A percentile compares a stretch with the other conserved stretches of the same genome.
phyloP scores from a whole-genome alignment of 2,888 invertebrate species.

The Scaptodrosophila latifasciaeformis region DNA sequence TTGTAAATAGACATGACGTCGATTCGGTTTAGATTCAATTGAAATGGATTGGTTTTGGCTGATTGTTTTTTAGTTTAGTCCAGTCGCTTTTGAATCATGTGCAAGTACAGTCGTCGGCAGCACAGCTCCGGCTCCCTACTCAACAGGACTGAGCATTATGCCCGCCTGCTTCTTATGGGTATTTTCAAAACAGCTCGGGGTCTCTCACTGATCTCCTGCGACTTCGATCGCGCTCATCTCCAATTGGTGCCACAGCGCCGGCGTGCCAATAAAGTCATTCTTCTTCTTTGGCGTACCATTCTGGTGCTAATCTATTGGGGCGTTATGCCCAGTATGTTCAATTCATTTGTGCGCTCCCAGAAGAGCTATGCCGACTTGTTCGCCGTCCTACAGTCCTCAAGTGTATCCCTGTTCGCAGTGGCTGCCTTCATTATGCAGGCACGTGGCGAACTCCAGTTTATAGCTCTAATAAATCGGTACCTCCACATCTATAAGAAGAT shows the following conservation, averaged over 20 bases:
- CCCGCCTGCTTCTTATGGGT: slow-evolving; percentile 36
- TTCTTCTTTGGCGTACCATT: slow-evolving; percentile 39
- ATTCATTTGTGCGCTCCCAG: background rate
- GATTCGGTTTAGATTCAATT: background rate
- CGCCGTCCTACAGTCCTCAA: slow-evolving; percentile 40
- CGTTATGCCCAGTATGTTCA: slow-evolving; percentile 38
- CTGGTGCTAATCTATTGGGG: slow-evolving; percentile 38
- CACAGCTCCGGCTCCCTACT: no score
- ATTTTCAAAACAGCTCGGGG: slow-evolving; percentile 46
- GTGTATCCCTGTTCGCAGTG: slow-evolving; percentile 51
- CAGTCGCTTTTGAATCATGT: no score
- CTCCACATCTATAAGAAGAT: slow-evolving; percentile 43
- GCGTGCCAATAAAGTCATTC: slow-evolving; percentile 27
- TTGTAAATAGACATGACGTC: no score
- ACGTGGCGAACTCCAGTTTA: slow-evolving; percentile 31
- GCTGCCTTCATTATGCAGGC: slow-evolving; percentile 49
- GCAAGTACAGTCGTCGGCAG: background rate
- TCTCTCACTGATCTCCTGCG: slow-evolving; percentile 46
- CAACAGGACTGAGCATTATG: slow-evolving; percentile 28
- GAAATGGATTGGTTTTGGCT: no score
- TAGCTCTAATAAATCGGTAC: slow-evolving; percentile 50
- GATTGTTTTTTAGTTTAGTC: no score
- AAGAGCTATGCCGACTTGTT: slow-evolving; percentile 44
- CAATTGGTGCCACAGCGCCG: slow-evolving; percentile 27
- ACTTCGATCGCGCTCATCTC: slow-evolving; percentile 30